Evolutionary conservation across 2,113 vertebrate genomes (phyloP), one percentile per base, ranked within the genome.

Genomic region (Toxotes jaculatrix): DNA sequence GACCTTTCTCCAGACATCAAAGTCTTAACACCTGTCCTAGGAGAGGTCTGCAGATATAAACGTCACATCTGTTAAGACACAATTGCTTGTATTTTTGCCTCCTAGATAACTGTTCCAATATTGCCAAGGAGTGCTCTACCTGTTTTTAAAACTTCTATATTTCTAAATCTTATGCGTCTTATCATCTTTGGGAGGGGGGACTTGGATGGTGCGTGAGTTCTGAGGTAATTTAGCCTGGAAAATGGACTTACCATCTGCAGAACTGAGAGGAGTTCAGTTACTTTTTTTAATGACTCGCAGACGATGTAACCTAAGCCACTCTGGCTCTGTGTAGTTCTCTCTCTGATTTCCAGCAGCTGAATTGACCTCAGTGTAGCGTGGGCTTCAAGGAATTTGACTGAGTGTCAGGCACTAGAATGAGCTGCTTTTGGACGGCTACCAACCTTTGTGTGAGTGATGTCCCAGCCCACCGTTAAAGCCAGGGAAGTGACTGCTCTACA

Each of bases 231-330:
- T 67, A 77, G 27, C 53, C 76, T 12, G 38, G 77, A 67, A 93
- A 92, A 95, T 94, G 87, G 61, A 83, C 67, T 93, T 84, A 86
- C 76, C 95, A 94, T 91, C 31, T 90, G 92, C 40, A 62, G 69
- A 8, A 60, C 55, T 36, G 45, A 70, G 45, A 86, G 66, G 43
- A 53, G 43, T 74, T 73, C n/a, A 42, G 66, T 71, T 66, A 17
- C 49, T 70, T 59, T 56, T 76, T 77, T 81, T 87, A 80, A 92
- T 88, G 81, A 90, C 86, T 87, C 74, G 32, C 88, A 89, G 88
- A 84, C 73, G 2, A 43, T 84, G 91, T 91, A 94, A 94, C 84
- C 69, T 62, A 84, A 93, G 90, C 80, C 66, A 53, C 68, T 17
- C 17, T 8, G 75, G 80, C 72, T 66, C 57, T 71, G 89, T 81